These are phyloP conservation scores for Nomada goodeniana DNA, from an alignment of 2,888 invertebrate species.

Conservation along the genomic window DNA sequence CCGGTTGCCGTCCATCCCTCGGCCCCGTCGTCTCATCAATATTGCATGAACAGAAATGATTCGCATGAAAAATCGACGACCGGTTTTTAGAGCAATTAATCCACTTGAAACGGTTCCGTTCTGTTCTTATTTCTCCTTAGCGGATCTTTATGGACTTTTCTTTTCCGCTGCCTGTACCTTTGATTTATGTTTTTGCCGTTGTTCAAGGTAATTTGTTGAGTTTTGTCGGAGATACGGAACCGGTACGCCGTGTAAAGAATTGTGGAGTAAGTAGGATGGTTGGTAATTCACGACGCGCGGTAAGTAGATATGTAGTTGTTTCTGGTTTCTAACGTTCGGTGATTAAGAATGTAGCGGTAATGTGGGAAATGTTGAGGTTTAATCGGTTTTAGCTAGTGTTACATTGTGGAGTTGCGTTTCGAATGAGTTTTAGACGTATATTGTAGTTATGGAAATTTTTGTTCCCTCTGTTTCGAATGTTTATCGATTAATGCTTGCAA, in stretches of 20 bases:
- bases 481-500: too few relatives aligned
- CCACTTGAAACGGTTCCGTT: conserved; percentile 8
- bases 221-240: not conserved
- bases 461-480: too few relatives aligned
- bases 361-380: too few relatives aligned
- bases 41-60: conserved; percentile 37
- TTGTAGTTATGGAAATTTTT: too few relatives aligned
- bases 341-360: too few relatives aligned
- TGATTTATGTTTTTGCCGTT: not conserved
- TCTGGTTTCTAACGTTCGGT: too few relatives aligned
- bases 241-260: not conserved
- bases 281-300: too few relatives aligned
- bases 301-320: too few relatives aligned
- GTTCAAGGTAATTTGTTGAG: not conserved
- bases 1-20: not conserved
- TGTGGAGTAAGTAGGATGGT: too few relatives aligned
- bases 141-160: not conserved
- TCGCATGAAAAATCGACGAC: conserved; percentile 27
- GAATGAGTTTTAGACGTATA: too few relatives aligned
- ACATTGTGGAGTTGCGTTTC: too few relatives aligned
- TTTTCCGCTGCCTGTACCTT: not conserved
- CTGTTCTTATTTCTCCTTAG: not conserved
- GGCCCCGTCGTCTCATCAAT: conserved; percentile 29
- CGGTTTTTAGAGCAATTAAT: conserved; percentile 22
- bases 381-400: too few relatives aligned